Evolutionary conservation across 1,140 invertebrate species (phyloP), one percentile per base, ranked within the genome.

Genomic region (Cardiocondyla obscurior): DNA sequence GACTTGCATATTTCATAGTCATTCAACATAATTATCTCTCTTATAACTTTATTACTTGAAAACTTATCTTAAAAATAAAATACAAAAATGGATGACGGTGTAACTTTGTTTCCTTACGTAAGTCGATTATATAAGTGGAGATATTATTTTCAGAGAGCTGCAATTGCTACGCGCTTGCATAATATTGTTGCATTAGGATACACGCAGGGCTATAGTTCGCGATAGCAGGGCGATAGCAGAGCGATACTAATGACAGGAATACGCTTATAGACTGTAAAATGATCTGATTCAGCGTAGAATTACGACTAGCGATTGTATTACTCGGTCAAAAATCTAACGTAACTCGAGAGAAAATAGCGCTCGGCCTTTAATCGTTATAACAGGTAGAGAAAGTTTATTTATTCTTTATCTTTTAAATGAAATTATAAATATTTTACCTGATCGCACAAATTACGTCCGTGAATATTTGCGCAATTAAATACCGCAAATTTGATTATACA

Each of bases 151-250:
- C 16, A n/a, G 64, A 49, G 4, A 46, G 44, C 44, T 16, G 33
- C 62, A 25, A n/a, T 46, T 46, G 22, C 22, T 44, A n/a, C n/a
- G 8, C 42, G 10, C 3, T 30, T 42, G 28, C 16, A 30, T 57
- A 57, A 7, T 28, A 65, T 49, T 49, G 64, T 67, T 67, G 16
- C 64, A 49, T 67, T 67, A 44, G 39, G 46, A 65, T 67, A 30
- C 42, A 67, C 42, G 42, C 25, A 16, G 30, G 42, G 16, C 14
- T 67, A 67, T 30, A 28, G 46, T 49, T 33, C 30, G 3, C 7
- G n/a, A 30, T 53, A 53, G n/a, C n/a, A n/a, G n/a, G n/a, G n/a
- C n/a, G n/a, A 70, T 25, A 70, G 30, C 51, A 64, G 19, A 44
- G 36, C 36, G 39, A 28, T 25, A 30, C 14, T 65, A 70, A 53